Percentiles rank a stretch among this genome's conserved stretches.
Conservation (phyloP, 2,797 vertebrate genomes). For the Simalia tracyae region DNA sequence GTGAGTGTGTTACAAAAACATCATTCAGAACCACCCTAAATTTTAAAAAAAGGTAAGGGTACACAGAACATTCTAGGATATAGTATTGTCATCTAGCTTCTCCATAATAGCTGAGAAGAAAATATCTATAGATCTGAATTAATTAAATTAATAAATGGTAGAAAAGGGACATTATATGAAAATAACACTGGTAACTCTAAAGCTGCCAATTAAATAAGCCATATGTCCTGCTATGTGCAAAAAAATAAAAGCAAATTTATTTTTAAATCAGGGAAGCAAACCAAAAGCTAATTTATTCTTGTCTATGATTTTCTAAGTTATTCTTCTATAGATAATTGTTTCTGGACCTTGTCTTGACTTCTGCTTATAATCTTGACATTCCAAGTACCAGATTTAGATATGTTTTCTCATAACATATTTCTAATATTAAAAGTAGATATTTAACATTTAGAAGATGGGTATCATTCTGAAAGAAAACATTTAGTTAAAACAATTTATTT, state of each 20-base stretch:
- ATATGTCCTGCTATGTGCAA: no score
- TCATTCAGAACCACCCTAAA: background rate
- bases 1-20: background rate
- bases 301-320: slow-evolving; percentile 19
- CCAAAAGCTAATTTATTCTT: background rate
- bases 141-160: background rate
- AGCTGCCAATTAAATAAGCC: background rate
- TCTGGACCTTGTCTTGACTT: background rate
- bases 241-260: slow-evolving; percentile 9
- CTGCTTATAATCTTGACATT: background rate
- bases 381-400: background rate
- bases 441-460: slow-evolving; percentile 28
- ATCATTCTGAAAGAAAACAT: background rate
- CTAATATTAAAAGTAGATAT: slow-evolving; percentile 12
- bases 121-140: background rate
- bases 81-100: background rate
- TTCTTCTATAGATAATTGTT: slow-evolving; percentile 14
- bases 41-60: background rate
- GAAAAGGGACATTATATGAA: background rate
- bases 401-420: background rate
- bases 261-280: background rate
- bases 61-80: background rate
- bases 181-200: background rate
- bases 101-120: background rate
- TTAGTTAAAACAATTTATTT: slow-evolving; percentile 23